Conservation (phyloP, 2,113 vertebrate genomes). For the Lanius ludovicianus region DNA sequence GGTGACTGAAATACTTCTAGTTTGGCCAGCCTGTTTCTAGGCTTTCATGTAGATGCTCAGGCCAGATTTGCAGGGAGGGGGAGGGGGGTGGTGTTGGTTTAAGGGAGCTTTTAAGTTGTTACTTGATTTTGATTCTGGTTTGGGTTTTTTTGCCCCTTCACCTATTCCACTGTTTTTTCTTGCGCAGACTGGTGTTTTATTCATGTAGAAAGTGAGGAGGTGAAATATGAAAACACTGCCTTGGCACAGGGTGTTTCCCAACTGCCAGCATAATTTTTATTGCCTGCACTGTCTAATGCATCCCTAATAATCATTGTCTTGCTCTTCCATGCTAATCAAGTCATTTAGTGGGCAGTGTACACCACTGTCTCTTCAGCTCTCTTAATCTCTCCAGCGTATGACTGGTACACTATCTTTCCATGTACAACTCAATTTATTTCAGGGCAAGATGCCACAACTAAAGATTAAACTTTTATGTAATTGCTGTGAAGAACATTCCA, state of each 20-base stretch:
- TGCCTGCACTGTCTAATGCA: background rate
- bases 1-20: background rate
- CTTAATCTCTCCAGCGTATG: background rate
- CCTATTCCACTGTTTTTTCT: background rate
- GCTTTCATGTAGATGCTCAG: background rate
- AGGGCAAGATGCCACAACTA: background rate
- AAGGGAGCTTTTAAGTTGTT: background rate
- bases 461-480: background rate
- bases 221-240: background rate
- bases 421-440: background rate
- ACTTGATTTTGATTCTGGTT: background rate
- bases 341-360: background rate
- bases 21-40: background rate
- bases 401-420: background rate
- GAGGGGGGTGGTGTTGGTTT: background rate
- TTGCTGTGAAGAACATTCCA: background rate
- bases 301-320: background rate
- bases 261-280: background rate
- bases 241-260: background rate
- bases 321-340: background rate
- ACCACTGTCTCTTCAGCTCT: background rate
- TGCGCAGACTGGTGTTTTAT: background rate
- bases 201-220: fast-evolving
- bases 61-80: background rate
- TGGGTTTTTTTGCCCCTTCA: background rate